Base-by-base conservation (phyloP, 1,140 invertebrate species). In the Drosophila virilis region DNA sequence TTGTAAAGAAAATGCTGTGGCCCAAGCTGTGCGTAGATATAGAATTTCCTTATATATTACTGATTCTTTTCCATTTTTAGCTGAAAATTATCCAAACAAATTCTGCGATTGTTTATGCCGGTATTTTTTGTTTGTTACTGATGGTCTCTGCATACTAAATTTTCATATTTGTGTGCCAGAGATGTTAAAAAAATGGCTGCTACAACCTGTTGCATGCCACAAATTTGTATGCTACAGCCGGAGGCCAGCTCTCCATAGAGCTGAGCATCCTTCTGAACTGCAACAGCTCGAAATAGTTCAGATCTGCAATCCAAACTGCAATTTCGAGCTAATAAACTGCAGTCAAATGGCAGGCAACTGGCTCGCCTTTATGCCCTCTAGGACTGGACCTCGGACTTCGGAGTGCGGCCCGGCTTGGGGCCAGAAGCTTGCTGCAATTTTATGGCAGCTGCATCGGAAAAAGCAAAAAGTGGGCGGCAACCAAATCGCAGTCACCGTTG, bases 391-490 rank as follows among this genome's bases (percentile, higher is more conserved):
- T 15, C 9, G 12, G 10, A 5, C 46, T 32, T 5, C 9, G 32
- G 28, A 51, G 17, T 8, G 35, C 9, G 43, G 38, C 61, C n/a
- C 33, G 42, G 37, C 61, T 52, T 48, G 46, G 37, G 32, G 38
- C 32, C 38, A 59, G 51, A 54, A 52, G 48, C 12, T 69, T 37
- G 55, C 46, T 59, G 57, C 48, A 61, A 61, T 61, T 69, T 69
- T 69, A 69, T 69, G 66, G 66, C 48, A 69, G 58, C 66, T 69
- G 66, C 66, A 68, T 17, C 51, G 55, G 13, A 45, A 60, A 51
- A 52, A 28, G 66, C 37, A 43, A 43, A 60, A 69, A 50, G 55
- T 43, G 66, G 46, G 57, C 46, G 45, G 9, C 46, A 28, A 38
- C 66, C 66, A 60, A 68, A 68, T 68, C 66, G 46, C 66, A 69